Base-by-base conservation (phyloP, 2,113 vertebrate genomes). In the Etia nguti region DNA sequence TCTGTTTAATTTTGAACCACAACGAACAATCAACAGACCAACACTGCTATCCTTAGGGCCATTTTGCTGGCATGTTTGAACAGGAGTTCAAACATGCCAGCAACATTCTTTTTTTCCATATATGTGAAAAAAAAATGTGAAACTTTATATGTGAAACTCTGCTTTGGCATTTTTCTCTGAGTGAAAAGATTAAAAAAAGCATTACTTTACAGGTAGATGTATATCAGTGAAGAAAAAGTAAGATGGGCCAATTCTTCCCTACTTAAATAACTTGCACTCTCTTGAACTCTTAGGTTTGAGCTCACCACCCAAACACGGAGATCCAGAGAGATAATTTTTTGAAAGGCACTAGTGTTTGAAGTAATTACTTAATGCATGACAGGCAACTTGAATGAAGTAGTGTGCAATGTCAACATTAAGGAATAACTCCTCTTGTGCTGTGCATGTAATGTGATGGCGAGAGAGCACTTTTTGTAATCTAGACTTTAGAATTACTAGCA, bases 401-500 rank as follows among this genome's bases (percentile, higher is more conserved):
- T n/a, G 11, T 12, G 10, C 10, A 41, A 38, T 68, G 34, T 68
- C 20, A 68, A 7, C 11, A 38, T 41, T 38, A 68, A 68, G 34
- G 0, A 68, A 68, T 22, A 38, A 26, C 6, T 75, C 43, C 4
- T 75, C 70, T 75, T 29, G 9, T 50, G n/a, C 2, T 73, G 38
- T 73, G 22, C 43, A 20, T 50, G 43, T 77, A 20, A 50, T 77
- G 57, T 54, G 65, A 57, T 41, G 36, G 9, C 26, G 9, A 29
- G 8, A 10, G 46, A 38, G 59, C 38, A 10, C 54, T 73, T 48
- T 50, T 77, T 81, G 24, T 24, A 82, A 41, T 43, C 43, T 46
- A 60, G 43, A 43, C 43, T 68, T 62, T 79, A 87, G 24, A 62
- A 79, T 48, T 80, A 84, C 57, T 68, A 77, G 55, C 46, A 65